These are phyloP conservation scores for Loripinus fragilis DNA, from an alignment of 2,888 invertebrate species.

Conservation along the genomic window DNA sequence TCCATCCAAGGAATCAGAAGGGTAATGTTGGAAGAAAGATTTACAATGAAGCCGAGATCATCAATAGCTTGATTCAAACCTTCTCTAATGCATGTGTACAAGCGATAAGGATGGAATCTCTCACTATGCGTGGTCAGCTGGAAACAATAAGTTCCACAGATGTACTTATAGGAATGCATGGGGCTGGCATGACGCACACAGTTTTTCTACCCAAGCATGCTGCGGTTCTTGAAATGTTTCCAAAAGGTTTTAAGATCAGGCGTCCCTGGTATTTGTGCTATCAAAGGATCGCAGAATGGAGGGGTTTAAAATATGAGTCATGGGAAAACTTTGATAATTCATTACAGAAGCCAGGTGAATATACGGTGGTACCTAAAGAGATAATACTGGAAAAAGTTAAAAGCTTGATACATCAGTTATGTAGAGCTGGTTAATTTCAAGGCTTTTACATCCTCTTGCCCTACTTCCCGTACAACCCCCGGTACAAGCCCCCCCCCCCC, in stretches of 20 bases:
- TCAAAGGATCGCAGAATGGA: constrained; percentile 72
- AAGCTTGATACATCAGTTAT: constrained; percentile 31
- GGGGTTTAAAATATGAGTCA: constrained; percentile 69
- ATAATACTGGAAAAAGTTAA: constrained; percentile 47
- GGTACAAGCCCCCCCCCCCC: too few species aligned
- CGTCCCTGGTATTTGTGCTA: constrained; percentile 67
- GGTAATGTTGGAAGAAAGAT: constrained; percentile 77
- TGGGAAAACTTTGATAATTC: constrained; percentile 70
- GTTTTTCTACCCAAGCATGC: constrained; percentile 73
- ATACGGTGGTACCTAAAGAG: constrained; percentile 54
- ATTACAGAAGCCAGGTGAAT: constrained; percentile 51
- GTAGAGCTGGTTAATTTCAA: constrained; percentile 12
- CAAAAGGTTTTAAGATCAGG: constrained; percentile 62
- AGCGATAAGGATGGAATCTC: constrained; percentile 71
- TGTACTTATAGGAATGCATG: constrained; percentile 79
- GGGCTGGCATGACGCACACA: constrained; percentile 78
- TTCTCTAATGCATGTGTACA: constrained; percentile 60
- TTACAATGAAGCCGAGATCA: constrained; percentile 72
- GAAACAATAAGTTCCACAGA: constrained; percentile 70
- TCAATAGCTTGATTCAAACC: constrained; percentile 40
- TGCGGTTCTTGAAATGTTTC: constrained; percentile 74
- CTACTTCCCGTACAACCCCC: too few species aligned
- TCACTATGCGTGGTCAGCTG: constrained; percentile 72
- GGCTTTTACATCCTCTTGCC: too few species aligned
- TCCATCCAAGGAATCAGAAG: constrained; percentile 77